Percentiles rank a stretch among this genome's conserved stretches.
Conservation (phyloP, 2,797 vertebrate genomes). For the Liparis tanakae region DNA sequence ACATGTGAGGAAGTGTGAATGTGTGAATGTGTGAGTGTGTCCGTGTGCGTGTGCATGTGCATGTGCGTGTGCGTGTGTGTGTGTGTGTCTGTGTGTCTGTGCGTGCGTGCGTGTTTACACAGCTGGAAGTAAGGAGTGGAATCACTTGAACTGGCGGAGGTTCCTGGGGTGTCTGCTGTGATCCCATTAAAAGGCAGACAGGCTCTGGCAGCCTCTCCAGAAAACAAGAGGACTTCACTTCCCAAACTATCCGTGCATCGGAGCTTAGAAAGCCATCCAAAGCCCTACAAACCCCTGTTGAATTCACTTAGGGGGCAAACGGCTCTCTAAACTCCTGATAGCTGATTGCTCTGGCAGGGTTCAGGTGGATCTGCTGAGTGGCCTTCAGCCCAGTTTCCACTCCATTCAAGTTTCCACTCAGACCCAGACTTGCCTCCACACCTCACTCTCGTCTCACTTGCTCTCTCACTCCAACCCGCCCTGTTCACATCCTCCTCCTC, state of each 20-base stretch:
- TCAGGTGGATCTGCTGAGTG: slow-evolving; percentile 79
- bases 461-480: slow-evolving; percentile 47
- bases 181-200: slow-evolving; percentile 77
- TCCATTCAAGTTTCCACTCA: slow-evolving; percentile 80
- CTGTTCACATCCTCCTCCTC: slow-evolving; percentile 59
- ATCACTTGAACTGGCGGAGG: slow-evolving; percentile 79
- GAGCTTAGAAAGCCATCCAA: slow-evolving; percentile 67
- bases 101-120: slow-evolving; percentile 68
- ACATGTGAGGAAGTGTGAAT: slow-evolving; percentile 19
- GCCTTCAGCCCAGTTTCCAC: slow-evolving; percentile 81
- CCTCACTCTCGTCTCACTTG: slow-evolving; percentile 53
- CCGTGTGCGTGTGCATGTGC: slow-evolving; percentile 24
- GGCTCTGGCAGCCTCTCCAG: slow-evolving; percentile 70
- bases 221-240: slow-evolving; percentile 77
- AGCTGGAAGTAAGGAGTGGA: slow-evolving; percentile 70
- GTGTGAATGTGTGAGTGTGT: background rate
- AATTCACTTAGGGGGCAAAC: slow-evolving; percentile 70
- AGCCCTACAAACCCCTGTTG: slow-evolving; percentile 72
- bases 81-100: slow-evolving; percentile 2
- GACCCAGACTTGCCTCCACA: slow-evolving; percentile 70
- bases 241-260: slow-evolving; percentile 70
- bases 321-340: slow-evolving; percentile 73
- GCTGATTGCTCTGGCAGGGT: slow-evolving; percentile 79
- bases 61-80: slow-evolving; percentile 10
- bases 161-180: slow-evolving; percentile 72